Conservation (phyloP, 2,113 vertebrate genomes). For the Anhinga rufa region DNA sequence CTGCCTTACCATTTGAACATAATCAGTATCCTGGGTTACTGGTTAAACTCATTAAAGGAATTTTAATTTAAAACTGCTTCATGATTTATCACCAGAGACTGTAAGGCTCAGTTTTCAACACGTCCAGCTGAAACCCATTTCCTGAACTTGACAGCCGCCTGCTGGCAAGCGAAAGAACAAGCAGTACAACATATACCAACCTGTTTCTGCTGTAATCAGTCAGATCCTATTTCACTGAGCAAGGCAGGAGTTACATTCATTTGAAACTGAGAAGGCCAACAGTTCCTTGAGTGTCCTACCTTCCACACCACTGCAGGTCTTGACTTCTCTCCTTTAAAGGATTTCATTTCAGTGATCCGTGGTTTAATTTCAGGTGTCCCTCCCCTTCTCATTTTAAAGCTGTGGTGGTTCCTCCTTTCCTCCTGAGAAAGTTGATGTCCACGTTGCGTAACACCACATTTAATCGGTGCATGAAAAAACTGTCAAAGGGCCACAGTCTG, state of each 20-base stretch:
- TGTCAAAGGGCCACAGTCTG: neutral
- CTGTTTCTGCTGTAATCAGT: neutral
- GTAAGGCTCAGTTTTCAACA: neutral
- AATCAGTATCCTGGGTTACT: neutral
- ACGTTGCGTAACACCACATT: neutral
- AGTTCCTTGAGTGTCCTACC: neutral
- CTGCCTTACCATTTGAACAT: neutral
- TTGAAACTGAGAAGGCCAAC: neutral
- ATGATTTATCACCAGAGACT: neutral
- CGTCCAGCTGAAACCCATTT: neutral
- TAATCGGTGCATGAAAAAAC: neutral
- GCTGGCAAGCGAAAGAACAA: neutral
- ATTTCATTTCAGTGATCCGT: neutral
- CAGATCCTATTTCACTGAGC: neutral
- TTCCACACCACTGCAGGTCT: neutral
- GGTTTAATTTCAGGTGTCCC: neutral
- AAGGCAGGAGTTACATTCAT: neutral
- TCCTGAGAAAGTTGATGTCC: neutral
- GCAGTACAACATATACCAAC: neutral
- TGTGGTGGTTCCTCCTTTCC: neutral
- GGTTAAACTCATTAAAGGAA: neutral
- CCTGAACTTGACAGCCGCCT: slow-evolving; percentile 24
- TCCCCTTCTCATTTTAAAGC: neutral
- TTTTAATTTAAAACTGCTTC: neutral
- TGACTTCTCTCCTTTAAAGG: neutral